Base-by-base conservation (phyloP, 2,888 invertebrate genomes). In the Meiosimyza decipiens region DNA sequence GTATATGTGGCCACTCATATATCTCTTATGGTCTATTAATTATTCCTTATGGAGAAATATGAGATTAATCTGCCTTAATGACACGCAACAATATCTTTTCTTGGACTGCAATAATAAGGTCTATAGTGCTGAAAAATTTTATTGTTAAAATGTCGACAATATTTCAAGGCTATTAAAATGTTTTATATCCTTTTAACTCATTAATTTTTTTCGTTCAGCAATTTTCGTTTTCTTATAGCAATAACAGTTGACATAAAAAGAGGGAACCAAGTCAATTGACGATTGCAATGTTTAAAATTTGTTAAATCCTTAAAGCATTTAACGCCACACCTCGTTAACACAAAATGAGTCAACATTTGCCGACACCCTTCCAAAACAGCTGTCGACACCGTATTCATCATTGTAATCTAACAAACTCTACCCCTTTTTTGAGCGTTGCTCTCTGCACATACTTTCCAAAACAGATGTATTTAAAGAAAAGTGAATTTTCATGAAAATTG, bases 241-340 rank as follows among this genome's bases (percentile, higher is more conserved):
- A n/a, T n/a, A n/a, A n/a, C n/a, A n/a, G n/a, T n/a, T n/a, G n/a
- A 12, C 6, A 12, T 15, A 22, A 6, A 50, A 64, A 64, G 50
- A 18, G 64, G 64, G 51, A 64, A 51, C 51, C 47, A 18, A 64
- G 50, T 64, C 64, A 64, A 64, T 40, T 64, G 49, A 16, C 64
- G 15, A 15, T 18, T 12, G n/a, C 50, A 50, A 18, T 22, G 13
- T 12, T 22, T 64, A 18, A 51, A 51, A 50, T 13, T 50, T 64
- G 16, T 50, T 12, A 51, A 16, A 51, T 51, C 18, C n/a, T 16
- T n/a, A 64, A 50, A 18, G 18, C 64, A 51, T 22, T 22, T 18
- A 50, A 64, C 51, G 64, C 52, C 64, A 64, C 64, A 64, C 64
- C 64, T 51, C 18, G 13, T 28, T 18, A 40, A 16, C 2, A 22